Conservation (phyloP, 2,888 invertebrate genomes). For the Clunio marinus region DNA sequence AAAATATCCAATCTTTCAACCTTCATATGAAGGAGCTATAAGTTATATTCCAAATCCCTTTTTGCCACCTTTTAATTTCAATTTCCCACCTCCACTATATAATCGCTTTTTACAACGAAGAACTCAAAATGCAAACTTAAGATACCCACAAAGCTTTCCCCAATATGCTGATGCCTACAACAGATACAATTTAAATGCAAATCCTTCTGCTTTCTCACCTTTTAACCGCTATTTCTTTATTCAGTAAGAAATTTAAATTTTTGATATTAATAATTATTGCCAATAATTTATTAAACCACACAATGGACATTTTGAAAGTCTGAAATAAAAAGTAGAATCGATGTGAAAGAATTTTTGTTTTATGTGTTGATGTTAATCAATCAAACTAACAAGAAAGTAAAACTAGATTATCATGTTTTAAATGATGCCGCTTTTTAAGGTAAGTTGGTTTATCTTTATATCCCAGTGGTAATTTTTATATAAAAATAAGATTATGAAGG, state of each 20-base stretch:
- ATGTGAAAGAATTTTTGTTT: no score
- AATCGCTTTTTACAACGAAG: slow-evolving; percentile 32
- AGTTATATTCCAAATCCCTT: slow-evolving; percentile 8
- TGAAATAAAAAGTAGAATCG: no score
- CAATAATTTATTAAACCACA: slow-evolving; percentile 6
- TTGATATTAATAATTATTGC: not conserved
- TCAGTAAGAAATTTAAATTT: not conserved
- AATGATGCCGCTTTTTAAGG: no score
- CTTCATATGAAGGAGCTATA: slow-evolving; percentile 15
- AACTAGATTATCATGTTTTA: no score
- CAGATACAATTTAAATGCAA: not conserved
- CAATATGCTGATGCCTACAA: not conserved
- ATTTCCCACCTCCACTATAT: slow-evolving; percentile 9
- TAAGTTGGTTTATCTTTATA: no score
- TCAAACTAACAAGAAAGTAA: no score
- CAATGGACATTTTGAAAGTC: no score
- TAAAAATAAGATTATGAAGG: no score
- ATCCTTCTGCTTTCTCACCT: slow-evolving; percentile 5
- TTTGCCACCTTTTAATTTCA: slow-evolving; percentile 6
- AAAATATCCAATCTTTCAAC: slow-evolving; percentile 44
- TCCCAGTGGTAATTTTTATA: no score
- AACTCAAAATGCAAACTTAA: not conserved
- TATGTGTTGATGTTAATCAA: no score
- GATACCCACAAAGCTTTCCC: slow-evolving; percentile 10
- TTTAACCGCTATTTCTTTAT: not conserved